Conservation (phyloP, 2,888 invertebrate genomes). For the Ichneumoninae sp. region DNA sequence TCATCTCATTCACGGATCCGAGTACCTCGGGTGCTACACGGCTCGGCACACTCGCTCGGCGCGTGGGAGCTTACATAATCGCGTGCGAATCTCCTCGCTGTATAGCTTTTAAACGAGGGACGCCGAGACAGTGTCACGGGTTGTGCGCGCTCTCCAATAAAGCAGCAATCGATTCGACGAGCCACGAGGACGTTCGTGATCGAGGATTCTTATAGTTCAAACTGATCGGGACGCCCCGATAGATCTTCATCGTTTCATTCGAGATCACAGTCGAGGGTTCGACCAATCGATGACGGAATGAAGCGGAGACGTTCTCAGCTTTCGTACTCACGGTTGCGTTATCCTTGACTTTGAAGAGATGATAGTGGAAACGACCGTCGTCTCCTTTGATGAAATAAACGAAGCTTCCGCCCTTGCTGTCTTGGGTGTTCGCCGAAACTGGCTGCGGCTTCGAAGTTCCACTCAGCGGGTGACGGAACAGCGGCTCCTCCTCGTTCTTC, state of each 20-base stretch:
- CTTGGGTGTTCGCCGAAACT: constrained; percentile 86
- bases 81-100: constrained; percentile 47
- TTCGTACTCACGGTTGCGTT: constrained; percentile 88
- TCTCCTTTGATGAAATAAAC: constrained; percentile 90
- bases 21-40: constrained; percentile 41
- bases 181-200: constrained; percentile 55
- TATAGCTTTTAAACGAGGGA: neutral
- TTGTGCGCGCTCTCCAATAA: constrained; percentile 50
- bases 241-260: constrained; percentile 37
- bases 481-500: constrained; percentile 76
- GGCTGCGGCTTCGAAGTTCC: constrained; percentile 78
- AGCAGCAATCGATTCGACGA: constrained; percentile 57
- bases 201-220: constrained; percentile 32
- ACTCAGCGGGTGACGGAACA: constrained; percentile 80
- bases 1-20: constrained; percentile 66
- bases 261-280: neutral
- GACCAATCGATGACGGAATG: neutral
- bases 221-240: constrained; percentile 45
- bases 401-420: constrained; percentile 86
- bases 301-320: neutral
- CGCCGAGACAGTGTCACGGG: constrained; percentile 20
- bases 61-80: constrained; percentile 28
- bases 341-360: constrained; percentile 89
- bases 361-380: constrained; percentile 90
- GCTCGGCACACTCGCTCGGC: constrained; percentile 12